Conservation (phyloP, 2,797 vertebrate genomes). For the Xerus rutilus region DNA sequence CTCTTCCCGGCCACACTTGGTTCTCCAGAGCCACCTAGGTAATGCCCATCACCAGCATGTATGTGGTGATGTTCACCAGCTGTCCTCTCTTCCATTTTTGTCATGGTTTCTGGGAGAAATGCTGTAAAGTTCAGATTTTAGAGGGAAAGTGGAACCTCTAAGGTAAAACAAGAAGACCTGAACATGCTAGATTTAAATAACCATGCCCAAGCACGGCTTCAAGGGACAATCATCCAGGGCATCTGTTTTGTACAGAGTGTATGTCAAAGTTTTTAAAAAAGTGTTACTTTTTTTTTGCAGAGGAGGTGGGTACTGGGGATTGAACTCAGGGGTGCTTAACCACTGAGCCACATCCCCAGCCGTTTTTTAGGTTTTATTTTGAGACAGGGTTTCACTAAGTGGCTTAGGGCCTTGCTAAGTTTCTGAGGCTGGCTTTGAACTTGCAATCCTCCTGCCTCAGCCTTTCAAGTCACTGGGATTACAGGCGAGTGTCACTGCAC, state of each 20-base stretch:
- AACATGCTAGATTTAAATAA: not conserved
- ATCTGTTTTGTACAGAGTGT: not conserved
- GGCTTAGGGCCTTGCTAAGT: too few species aligned
- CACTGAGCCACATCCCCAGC: too few species aligned
- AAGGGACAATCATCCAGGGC: not conserved
- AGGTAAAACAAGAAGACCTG: not conserved
- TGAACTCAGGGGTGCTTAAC: too few species aligned
- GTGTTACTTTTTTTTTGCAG: too few species aligned
- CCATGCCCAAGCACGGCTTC: not conserved
- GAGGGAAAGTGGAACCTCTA: not conserved
- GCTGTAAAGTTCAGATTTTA: not conserved
- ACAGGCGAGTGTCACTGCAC: not conserved
- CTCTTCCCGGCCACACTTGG: not conserved
- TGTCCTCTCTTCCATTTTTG: not conserved
- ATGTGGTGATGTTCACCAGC: not conserved
- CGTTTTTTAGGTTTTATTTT: too few species aligned
- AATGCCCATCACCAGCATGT: not conserved
- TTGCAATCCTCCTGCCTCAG: too few species aligned
- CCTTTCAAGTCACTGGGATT: too few species aligned
- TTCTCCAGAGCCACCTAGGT: not conserved
- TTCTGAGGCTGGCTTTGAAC: too few species aligned
- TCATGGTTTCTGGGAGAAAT: constrained; percentile 21
- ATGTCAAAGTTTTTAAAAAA: not conserved
- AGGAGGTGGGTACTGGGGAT: not conserved
- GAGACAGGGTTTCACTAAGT: too few species aligned